Percentiles rank a stretch among this genome's conserved stretches.
Evolutionary conservation across 1,140 invertebrate genomes (phyloP).

Genomic region (Caenorhabditis latens): DNA sequence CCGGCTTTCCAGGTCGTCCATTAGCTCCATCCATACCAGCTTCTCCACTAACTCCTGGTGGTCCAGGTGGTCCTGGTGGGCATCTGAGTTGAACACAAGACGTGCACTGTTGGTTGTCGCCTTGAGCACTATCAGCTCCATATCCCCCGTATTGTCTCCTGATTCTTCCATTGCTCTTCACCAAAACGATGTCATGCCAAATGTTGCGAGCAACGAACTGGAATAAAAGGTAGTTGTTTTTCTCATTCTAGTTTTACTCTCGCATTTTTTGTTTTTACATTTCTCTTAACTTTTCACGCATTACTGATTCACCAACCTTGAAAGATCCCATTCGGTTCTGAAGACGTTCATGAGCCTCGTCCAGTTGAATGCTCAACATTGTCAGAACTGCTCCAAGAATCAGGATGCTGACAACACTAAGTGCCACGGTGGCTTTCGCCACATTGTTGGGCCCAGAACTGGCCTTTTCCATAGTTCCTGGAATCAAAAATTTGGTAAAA

Average conservation of each 20-base stretch:
- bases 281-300: conserved; percentile 7
- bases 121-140: conserved; percentile 57
- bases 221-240: conserved; percentile 34
- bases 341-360: conserved; percentile 71
- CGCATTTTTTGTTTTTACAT: not conserved
- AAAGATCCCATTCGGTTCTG: conserved; percentile 74
- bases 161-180: conserved; percentile 70
- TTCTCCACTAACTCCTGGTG: conserved; percentile 75
- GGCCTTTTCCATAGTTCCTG: conserved; percentile 2
- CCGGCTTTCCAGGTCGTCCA: conserved; percentile 72
- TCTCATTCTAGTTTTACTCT: not conserved
- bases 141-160: conserved; percentile 71
- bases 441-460: conserved; percentile 23
- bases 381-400: conserved; percentile 43
- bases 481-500: not conserved
- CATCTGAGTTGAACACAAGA: conserved; percentile 77
- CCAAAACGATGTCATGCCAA: conserved; percentile 73
- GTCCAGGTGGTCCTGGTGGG: conserved; percentile 76
- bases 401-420: conserved; percentile 11
- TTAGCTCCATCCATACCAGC: conserved; percentile 64
- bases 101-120: conserved; percentile 72
- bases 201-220: conserved; percentile 71
- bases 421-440: conserved; percentile 10
- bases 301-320: conserved; percentile 64
- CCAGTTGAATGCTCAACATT: conserved; percentile 57